Evolutionary conservation across 2,797 vertebrate genomes (phyloP), one percentile per base, ranked within the genome.

Genomic region (Coranthus polyacanthus): DNA sequence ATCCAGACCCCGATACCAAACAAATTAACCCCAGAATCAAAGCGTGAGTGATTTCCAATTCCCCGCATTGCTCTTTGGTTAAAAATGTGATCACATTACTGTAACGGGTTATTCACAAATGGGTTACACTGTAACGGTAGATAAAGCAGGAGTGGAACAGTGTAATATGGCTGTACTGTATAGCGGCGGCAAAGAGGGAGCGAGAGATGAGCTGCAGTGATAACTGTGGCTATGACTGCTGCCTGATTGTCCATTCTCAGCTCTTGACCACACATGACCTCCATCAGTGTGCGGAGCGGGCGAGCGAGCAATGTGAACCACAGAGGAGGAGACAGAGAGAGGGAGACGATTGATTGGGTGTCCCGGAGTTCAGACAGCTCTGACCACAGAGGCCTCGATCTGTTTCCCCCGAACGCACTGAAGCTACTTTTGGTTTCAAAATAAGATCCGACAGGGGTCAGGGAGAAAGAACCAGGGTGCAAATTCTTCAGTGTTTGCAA

Each of bases 261-360:
- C 82, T 88, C 85, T 82, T 88, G 83, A 89, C 85, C 88, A 84
- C 78, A 83, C 76, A 84, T 84, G 85, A 90, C 89, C 87, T 81
- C 87, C 81, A 82, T 88, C 80, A 44, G 66, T 72, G 73, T 54
- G 67, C 39, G 37, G 65, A 74, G 68, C 57, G 79, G 64, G 50
- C 20, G 64, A 78, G 81, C 39, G 76, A 82, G 84, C 63, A 66
- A 44, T 62, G 76, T 72, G 79, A 75, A 65, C 57, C 52, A 32
- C 41, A 39, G 61, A 56, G 58, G 22, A 58, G 68, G 68, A 52
- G 70, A 43, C 32, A 17, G 62, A 37, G 73, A 26, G 46, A n/a
- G 51, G 1, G 75, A 60, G 75, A 68, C 64, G 80, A 86, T 85
- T 82, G 85, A 90, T 87, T 83, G 75, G 55, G 54, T 81, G 76